phyloP scores from a whole-genome alignment of 2,888 invertebrate genomes.

The Diogma glabrata region DNA sequence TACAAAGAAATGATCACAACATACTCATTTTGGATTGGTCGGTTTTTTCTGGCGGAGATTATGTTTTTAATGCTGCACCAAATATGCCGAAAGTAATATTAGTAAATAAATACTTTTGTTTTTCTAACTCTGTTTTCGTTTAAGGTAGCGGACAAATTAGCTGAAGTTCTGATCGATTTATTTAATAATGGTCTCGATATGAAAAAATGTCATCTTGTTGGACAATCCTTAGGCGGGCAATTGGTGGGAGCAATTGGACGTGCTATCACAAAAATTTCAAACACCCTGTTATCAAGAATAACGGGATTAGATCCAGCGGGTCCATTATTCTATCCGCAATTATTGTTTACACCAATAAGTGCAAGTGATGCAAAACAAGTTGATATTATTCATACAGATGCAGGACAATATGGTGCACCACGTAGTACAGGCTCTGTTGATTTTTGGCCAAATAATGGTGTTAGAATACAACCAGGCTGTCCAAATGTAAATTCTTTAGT shows the following conservation, averaged over 20 bases:
- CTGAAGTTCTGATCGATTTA: conserved; percentile 28
- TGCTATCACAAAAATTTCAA: conserved; percentile 19
- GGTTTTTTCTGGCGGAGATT: conserved; percentile 33
- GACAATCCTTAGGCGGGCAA: conserved; percentile 35
- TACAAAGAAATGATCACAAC: conserved; percentile 29
- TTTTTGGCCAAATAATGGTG: conserved; percentile 31
- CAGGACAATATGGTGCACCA: conserved; percentile 41
- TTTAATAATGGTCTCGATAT: conserved; percentile 30
- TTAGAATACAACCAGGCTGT: conserved; percentile 21
- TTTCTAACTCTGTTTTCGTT: neutral
- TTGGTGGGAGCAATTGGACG: conserved; percentile 31
- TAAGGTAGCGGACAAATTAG: conserved; percentile 18
- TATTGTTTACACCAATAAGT: neutral
- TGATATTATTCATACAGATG: conserved; percentile 52
- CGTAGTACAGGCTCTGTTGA: conserved; percentile 40
- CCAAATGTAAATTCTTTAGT: conserved; percentile 29
- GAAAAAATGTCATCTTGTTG: conserved; percentile 30
- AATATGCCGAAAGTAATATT: conserved; percentile 28
- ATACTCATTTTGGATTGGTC: conserved; percentile 33
- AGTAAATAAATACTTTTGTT: neutral
- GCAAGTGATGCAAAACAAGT: conserved; percentile 39
- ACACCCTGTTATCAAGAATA: conserved; percentile 12
- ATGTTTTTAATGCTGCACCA: conserved; percentile 32
- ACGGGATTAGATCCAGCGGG: conserved; percentile 20
- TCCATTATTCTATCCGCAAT: conserved; percentile 17